Evolutionary conservation across 2,888 invertebrate species (phyloP).

Genomic region (Liodrosophila aerea): DNA sequence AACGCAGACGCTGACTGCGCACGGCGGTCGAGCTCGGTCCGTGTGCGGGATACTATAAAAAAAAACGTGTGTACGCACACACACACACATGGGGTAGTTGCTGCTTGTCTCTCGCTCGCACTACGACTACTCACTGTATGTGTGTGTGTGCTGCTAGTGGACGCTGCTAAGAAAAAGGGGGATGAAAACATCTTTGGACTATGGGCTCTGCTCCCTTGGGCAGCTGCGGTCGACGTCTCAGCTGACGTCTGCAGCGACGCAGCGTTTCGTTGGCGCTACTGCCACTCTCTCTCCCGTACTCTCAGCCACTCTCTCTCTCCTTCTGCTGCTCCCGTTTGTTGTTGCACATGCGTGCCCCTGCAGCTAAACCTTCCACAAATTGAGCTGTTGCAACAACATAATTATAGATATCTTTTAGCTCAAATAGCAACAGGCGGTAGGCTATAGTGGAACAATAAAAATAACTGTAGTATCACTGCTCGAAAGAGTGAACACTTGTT

Average conservation of each 20-base stretch:
- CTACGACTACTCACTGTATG: conserved; percentile 22
- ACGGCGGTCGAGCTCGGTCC: conserved; percentile 40
- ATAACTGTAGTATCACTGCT: not conserved
- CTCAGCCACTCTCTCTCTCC: conserved; percentile 11
- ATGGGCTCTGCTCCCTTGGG: conserved; percentile 29
- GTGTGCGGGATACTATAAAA: conserved; percentile 38
- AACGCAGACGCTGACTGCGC: conserved; percentile 34
- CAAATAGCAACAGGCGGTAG: not conserved
- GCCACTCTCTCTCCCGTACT: conserved; percentile 5
- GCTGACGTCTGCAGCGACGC: conserved; percentile 23
- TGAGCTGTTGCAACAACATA: conserved; percentile 43
- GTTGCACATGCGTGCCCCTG: conserved; percentile 38
- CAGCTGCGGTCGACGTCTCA: conserved; percentile 5
- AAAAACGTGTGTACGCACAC: conserved; percentile 43
- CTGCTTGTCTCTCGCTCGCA: conserved; percentile 46
- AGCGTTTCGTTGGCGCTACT: conserved; percentile 36
- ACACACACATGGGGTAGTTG: conserved; percentile 45
- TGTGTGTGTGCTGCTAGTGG: conserved; percentile 60
- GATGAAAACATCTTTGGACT: conserved; percentile 67
- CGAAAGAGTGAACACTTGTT: not conserved
- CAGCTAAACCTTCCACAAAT: conserved; percentile 24
- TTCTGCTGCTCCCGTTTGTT: not conserved
- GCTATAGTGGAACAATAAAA: too few relatives aligned
- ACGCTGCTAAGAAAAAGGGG: conserved; percentile 67
- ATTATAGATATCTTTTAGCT: conserved; percentile 1